Evolutionary conservation across 2,797 vertebrate genomes (phyloP), one percentile per base, ranked within the genome.

Genomic region (Dallia pectoralis): DNA sequence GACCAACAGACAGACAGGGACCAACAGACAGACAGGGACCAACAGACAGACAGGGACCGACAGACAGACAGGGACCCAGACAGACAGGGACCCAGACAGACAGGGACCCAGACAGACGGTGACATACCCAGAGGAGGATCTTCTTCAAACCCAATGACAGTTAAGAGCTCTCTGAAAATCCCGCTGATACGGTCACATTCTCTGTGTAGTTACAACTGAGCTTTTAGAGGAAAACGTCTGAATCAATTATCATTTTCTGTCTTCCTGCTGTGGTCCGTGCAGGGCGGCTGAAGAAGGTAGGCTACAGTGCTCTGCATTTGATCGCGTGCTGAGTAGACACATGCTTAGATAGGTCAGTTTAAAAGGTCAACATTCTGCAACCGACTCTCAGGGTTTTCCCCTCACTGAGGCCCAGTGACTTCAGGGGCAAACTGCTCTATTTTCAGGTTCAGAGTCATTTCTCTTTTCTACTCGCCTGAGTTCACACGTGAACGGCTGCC

Each of bases 301-400:
- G 4, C 32, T 22, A 40, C 64, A 44, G 33, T 14, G 1, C 22
- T 4, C 33, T 33, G 33, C 32, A n/a, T 33, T 66, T 40, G 32
- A 29, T 19, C 0, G 48, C 73, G 69, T 61, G 19, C 29, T 1
- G 49, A 72, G 69, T 56, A 53, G 63, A 73, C 29, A 56, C 27
- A 56, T 33, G 32, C 63, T 66, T 32, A 40, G 51, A 71, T 59
- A 56, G 69, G 69, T 74, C 79, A 67, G 8, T 59, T 33, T 27
- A 25, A 59, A 59, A 59, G 53, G 53, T 59, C 69, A 78, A 62
- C 76, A 74, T 62, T 78, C 74, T 77, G 81, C 62, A 72, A 82
- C 72, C 77, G 78, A 56, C 75, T 84, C 77, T 66, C 82, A 78
- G 74, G 74, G 86, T n/a, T 83, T 88, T 25, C 84, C 77, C 71